Evolutionary conservation across 1,140 invertebrate genomes (phyloP).

Genomic region (Paracyclopina nana): DNA sequence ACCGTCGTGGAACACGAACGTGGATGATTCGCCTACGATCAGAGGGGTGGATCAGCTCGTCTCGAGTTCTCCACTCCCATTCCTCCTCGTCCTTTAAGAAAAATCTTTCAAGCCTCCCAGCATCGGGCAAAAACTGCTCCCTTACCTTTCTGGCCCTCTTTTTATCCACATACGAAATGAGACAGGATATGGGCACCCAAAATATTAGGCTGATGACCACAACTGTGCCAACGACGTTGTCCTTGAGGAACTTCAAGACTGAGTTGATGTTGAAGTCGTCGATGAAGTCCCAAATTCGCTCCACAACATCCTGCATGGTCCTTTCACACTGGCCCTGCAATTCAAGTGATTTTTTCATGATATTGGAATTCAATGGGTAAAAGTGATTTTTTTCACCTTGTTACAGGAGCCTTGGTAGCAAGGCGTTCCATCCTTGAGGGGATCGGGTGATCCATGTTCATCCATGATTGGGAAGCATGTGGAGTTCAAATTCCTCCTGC

Average conservation of each 20-base stretch:
- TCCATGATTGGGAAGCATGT: conserved; percentile 74
- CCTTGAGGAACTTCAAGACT: conserved; percentile 59
- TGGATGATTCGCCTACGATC: conserved; percentile 8
- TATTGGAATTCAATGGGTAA: background rate
- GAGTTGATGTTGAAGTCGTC: conserved; percentile 88
- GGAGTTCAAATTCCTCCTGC: conserved; percentile 66
- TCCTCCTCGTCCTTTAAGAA: conserved; percentile 6
- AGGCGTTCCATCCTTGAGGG: conserved; percentile 74
- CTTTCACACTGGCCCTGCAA: conserved; percentile 72
- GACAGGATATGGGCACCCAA: conserved; percentile 52
- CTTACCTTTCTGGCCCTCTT: conserved; percentile 10
- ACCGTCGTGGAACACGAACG: background rate
- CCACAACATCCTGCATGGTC: conserved; percentile 81
- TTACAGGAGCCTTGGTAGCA: conserved; percentile 91
- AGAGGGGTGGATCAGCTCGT: conserved; percentile 8
- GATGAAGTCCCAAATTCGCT: conserved; percentile 88
- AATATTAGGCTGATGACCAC: conserved; percentile 67
- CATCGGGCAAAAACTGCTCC: conserved; percentile 1
- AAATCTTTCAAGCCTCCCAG: background rate
- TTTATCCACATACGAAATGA: conserved; percentile 26
- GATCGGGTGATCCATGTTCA: conserved; percentile 35
- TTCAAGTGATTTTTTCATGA: conserved; percentile 5
- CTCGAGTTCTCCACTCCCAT: conserved; percentile 11
- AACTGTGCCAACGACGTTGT: conserved; percentile 74
- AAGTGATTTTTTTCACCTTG: conserved; percentile 27